Evolutionary conservation across 2,888 invertebrate genomes (phyloP).

Genomic region (Antheraea yamamai): DNA sequence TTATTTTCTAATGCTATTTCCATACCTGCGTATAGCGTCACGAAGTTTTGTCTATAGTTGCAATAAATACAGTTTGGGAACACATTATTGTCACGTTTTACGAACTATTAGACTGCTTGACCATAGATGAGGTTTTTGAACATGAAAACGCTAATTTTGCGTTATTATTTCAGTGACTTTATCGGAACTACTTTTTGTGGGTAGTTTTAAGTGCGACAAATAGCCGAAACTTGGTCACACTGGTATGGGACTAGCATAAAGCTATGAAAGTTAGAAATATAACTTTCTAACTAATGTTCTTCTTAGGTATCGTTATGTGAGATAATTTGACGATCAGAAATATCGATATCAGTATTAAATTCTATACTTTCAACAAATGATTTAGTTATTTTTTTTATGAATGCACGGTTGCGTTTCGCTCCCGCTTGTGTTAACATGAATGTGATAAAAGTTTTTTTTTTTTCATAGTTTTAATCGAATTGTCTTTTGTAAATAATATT

Average conservation of each 20-base stretch:
- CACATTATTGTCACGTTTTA: too few species aligned
- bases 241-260: too few species aligned
- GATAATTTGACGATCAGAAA: neutral
- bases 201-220: too few species aligned
- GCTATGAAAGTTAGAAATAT: neutral
- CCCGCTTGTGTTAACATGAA: constrained; percentile 60
- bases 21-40: too few species aligned
- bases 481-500: constrained; percentile 67
- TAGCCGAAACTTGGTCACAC: too few species aligned
- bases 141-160: too few species aligned
- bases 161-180: too few species aligned
- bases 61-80: too few species aligned
- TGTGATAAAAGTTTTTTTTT: constrained; percentile 74
- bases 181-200: too few species aligned
- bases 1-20: neutral
- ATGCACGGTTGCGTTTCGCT: constrained; percentile 42
- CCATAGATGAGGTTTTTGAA: too few species aligned
- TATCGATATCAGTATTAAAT: constrained; percentile 49
- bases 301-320: neutral
- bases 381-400: constrained; percentile 46
- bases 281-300: neutral
- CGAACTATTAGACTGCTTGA: too few species aligned
- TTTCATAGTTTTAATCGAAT: constrained; percentile 55
- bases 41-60: too few species aligned
- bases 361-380: constrained; percentile 60